Conservation (phyloP, 2,797 vertebrate species). For the Heliangelus exortis region DNA sequence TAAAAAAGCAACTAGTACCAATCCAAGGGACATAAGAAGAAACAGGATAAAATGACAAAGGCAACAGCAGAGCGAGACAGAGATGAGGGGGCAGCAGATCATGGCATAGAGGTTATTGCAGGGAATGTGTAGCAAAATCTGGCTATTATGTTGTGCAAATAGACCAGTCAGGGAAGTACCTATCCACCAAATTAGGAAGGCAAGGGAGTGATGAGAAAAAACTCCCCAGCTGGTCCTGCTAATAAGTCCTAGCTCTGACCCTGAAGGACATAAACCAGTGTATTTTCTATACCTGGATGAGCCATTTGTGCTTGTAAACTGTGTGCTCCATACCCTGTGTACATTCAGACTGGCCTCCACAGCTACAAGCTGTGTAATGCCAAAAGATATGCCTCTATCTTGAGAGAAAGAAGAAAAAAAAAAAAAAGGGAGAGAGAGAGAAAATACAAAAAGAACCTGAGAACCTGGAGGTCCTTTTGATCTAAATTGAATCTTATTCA, state of each 20-base stretch:
- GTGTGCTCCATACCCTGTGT: constrained; percentile 39
- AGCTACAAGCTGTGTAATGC: constrained; percentile 50
- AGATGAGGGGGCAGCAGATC: accelerated
- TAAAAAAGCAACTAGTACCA: background rate
- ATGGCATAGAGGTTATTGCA: background rate
- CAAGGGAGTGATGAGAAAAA: constrained; percentile 46
- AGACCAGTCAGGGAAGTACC: background rate
- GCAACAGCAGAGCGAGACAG: background rate
- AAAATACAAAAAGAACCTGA: background rate
- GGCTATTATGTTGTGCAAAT: background rate
- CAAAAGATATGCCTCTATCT: constrained; percentile 25
- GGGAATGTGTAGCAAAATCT: background rate
- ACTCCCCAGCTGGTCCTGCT: background rate
- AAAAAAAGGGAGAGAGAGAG: too few relatives aligned
- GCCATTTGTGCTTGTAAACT: constrained; percentile 43
- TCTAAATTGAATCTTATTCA: constrained; percentile 50
- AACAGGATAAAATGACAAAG: background rate
- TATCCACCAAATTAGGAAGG: constrained; percentile 17
- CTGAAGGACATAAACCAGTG: constrained; percentile 35
- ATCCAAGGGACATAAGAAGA: background rate
- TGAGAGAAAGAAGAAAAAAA: background rate
- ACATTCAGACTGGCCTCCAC: constrained; percentile 46
- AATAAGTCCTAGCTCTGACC: constrained; percentile 54
- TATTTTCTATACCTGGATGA: constrained; percentile 40
- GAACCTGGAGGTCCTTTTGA: background rate